Evolutionary conservation across 2,797 vertebrate species (phyloP).

Genomic region (Diplodus puntazzo): DNA sequence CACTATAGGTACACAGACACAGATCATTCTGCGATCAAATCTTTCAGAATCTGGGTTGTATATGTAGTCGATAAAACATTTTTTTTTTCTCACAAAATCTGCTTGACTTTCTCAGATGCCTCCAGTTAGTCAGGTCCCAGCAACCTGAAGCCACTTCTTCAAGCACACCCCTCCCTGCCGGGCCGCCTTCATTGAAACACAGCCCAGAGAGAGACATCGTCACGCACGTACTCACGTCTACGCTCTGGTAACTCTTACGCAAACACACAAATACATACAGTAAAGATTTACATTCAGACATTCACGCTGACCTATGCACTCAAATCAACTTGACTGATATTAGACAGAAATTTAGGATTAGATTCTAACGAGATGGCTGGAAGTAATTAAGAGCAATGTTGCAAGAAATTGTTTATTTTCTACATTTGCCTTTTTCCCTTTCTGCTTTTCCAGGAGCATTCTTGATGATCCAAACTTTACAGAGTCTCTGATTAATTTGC

Average conservation of each 20-base stretch:
- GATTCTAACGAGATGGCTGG: background rate
- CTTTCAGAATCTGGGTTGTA: no score
- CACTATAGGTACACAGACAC: constrained; percentile 71
- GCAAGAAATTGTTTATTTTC: background rate
- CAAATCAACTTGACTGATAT: background rate
- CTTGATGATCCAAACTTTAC: constrained; percentile 88
- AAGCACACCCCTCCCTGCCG: background rate
- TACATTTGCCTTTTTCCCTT: background rate
- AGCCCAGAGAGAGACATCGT: constrained; percentile 64
- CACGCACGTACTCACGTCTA: constrained; percentile 60
- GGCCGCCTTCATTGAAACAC: background rate
- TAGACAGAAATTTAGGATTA: background rate
- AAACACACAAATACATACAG: background rate
- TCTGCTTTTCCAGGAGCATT: constrained; percentile 80
- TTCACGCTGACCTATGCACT: background rate
- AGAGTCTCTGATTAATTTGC: constrained; percentile 69
- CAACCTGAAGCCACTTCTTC: constrained; percentile 9
- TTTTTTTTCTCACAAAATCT: background rate
- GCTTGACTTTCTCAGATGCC: constrained; percentile 47
- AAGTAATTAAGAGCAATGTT: background rate
- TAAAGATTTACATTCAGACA: background rate
- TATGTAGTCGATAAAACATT: background rate
- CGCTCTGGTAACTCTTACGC: constrained; percentile 73
- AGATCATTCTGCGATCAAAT: background rate
- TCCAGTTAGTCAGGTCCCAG: constrained; percentile 9